phyloP scores from a whole-genome alignment of 2,888 invertebrate genomes.

The Xanthia togata region DNA sequence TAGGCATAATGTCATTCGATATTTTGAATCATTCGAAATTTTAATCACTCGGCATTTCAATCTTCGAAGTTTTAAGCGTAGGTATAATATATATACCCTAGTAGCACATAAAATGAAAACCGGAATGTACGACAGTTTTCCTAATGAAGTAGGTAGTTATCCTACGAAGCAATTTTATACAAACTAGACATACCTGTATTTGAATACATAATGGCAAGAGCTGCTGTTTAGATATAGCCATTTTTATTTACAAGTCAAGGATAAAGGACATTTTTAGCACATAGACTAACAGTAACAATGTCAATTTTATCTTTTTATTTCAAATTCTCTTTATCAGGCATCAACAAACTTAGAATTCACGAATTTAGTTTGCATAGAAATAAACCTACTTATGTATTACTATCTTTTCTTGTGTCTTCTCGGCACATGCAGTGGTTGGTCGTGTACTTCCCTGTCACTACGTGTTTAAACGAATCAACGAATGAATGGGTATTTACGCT shows the following conservation, averaged over 20 bases:
- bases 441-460: too few species aligned
- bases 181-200: slow-evolving; percentile 23
- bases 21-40: too few species aligned
- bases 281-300: neutral
- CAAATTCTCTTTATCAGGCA: neutral
- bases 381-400: too few species aligned
- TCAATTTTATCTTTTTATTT: neutral
- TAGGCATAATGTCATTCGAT: too few species aligned
- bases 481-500: neutral
- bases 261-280: neutral
- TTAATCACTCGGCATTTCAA: too few species aligned
- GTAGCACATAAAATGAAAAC: neutral
- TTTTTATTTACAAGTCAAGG: slow-evolving; percentile 26
- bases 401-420: too few species aligned
- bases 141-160: neutral
- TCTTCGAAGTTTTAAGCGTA: too few species aligned
- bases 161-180: slow-evolving; percentile 13
- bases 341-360: too few species aligned
- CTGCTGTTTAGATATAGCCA: slow-evolving; percentile 6
- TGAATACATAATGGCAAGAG: slow-evolving; percentile 7
- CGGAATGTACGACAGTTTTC: neutral
- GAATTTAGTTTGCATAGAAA: too few species aligned
- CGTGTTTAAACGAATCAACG: neutral
- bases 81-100: too few species aligned
- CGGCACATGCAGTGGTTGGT: too few species aligned